A percentile compares a stretch with the other conserved stretches of the same genome.
phyloP scores from a whole-genome alignment of 2,113 vertebrate genomes.

The Bufo bufo region DNA sequence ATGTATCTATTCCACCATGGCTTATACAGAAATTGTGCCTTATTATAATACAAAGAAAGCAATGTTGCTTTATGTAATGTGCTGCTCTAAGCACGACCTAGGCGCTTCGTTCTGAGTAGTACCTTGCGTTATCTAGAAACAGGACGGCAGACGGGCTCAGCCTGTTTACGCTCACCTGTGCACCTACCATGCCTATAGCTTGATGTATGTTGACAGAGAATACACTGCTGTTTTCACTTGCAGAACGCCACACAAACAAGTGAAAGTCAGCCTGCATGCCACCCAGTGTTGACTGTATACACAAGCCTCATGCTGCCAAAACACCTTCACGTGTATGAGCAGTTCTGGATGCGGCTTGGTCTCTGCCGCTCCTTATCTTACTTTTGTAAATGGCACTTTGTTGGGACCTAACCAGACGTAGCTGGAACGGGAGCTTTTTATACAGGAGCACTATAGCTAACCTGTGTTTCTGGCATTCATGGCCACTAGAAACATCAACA shows the following conservation, averaged over 20 bases:
- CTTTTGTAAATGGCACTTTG: conserved; percentile 12
- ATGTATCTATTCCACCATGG: neutral
- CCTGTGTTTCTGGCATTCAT: neutral
- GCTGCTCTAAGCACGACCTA: neutral
- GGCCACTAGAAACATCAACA: conserved; percentile 9
- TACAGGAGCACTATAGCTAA: neutral
- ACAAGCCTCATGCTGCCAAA: conserved; percentile 8
- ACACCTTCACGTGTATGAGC: conserved; percentile 21
- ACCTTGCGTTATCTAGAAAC: neutral
- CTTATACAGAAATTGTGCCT: neutral
- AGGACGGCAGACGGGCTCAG: neutral
- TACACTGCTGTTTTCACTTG: neutral
- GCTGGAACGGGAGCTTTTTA: neutral
- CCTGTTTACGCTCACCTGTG: neutral
- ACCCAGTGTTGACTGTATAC: conserved; percentile 1
- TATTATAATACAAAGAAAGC: neutral
- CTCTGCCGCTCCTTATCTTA: neutral
- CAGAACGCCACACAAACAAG: conserved; percentile 30
- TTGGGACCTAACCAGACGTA: conserved; percentile 4
- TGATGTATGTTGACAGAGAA: neutral
- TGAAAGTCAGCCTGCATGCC: neutral
- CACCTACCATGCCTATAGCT: neutral
- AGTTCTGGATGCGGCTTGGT: neutral
- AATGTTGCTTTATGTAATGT: neutral
- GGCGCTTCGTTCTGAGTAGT: neutral